Percentiles rank a stretch among this genome's conserved stretches.
These are phyloP conservation scores for Malacoraja senta DNA, from an alignment of 2,797 vertebrate species.

Conservation along the genomic window DNA sequence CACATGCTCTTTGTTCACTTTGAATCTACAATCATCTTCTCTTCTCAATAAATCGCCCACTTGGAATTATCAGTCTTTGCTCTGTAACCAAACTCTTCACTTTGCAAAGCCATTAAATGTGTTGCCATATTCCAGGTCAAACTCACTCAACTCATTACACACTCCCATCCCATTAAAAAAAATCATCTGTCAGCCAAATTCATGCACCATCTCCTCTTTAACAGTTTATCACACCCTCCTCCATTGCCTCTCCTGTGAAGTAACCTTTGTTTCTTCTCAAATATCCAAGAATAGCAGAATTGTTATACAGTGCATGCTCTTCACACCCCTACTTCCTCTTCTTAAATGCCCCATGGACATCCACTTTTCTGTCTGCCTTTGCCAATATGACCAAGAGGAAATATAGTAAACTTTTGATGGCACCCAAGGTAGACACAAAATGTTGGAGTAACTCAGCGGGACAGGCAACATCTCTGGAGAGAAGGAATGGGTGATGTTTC, in stretches of 20 bases:
- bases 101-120: not conserved
- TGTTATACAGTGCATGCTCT: not conserved
- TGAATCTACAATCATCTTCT: not conserved
- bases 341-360: not conserved
- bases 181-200: not conserved
- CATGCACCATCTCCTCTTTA: not conserved
- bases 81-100: not conserved
- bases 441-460: too few relatives aligned
- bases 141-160: not conserved
- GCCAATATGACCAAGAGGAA: too few relatives aligned
- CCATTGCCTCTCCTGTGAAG: not conserved
- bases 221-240: not conserved
- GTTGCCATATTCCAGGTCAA: not conserved
- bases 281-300: not conserved
- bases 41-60: not conserved
- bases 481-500: too few relatives aligned
- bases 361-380: not conserved
- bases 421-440: too few relatives aligned
- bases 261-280: not conserved
- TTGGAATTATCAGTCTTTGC: not conserved
- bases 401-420: too few relatives aligned
- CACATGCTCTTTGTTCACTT: not conserved
- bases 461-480: too few relatives aligned
- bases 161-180: not conserved
- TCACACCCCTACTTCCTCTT: not conserved